phyloP scores from a whole-genome alignment of 2,113 vertebrate species.

The Saiga tatarica region DNA sequence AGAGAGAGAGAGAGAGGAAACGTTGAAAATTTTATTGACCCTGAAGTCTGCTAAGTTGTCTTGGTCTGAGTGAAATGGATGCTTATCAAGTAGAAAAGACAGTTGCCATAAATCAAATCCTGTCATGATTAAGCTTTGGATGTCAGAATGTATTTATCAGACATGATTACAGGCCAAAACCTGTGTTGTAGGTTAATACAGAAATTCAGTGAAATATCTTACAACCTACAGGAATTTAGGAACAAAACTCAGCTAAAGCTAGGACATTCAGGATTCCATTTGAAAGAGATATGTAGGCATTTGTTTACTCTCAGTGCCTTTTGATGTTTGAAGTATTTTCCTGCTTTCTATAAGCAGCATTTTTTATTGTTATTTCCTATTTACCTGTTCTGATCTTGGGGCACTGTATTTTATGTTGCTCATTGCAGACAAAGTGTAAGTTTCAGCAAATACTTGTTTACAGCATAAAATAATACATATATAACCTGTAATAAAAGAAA shows the following conservation, averaged over 20 bases:
- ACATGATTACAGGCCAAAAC: slow-evolving; percentile 35
- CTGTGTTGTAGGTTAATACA: slow-evolving; percentile 25
- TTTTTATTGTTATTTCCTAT: background rate
- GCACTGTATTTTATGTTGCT: background rate
- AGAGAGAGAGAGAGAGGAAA: no score
- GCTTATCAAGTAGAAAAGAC: slow-evolving; percentile 40
- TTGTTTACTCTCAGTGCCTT: background rate
- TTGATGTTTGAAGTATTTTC: background rate
- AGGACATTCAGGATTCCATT: background rate
- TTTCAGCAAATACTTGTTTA: background rate
- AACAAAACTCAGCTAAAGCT: background rate
- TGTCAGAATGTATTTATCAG: slow-evolving; percentile 61
- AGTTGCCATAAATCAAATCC: slow-evolving; percentile 67
- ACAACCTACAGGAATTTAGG: slow-evolving; percentile 5
- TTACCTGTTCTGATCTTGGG: background rate
- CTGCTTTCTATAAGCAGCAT: background rate
- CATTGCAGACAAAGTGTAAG: background rate
- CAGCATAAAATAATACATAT: background rate
- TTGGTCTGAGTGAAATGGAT: slow-evolving; percentile 21
- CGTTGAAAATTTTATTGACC: slow-evolving; percentile 18
- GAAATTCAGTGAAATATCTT: slow-evolving; percentile 21
- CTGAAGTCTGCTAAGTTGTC: background rate
- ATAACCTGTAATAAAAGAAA: background rate
- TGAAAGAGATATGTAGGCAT: background rate
- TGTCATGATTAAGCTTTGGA: slow-evolving; percentile 31